These are phyloP conservation scores for Prinia subflava DNA, from an alignment of 2,113 vertebrate genomes.

Conservation along the genomic window DNA sequence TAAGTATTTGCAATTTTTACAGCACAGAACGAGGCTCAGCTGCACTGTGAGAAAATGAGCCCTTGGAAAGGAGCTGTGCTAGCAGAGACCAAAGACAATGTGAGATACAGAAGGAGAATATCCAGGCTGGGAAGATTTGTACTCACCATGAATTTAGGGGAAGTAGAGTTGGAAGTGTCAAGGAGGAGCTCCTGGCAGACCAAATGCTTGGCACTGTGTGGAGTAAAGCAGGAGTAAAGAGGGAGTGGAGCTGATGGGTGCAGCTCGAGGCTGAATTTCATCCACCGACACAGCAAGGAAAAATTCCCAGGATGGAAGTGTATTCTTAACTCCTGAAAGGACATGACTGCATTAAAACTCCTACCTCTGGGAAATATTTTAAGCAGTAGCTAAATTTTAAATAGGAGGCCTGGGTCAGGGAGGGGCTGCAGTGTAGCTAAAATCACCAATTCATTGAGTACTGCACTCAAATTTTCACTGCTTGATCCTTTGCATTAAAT, in stretches of 20 bases:
- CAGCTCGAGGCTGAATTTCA: neutral
- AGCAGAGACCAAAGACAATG: neutral
- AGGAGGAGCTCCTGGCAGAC: neutral
- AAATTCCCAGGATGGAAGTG: neutral
- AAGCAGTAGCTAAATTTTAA: conserved; percentile 7
- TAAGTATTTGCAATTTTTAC: neutral
- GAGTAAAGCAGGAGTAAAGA: neutral
- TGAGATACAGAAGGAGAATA: neutral
- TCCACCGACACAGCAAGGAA: neutral
- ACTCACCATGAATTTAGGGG: neutral
- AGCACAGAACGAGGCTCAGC: neutral
- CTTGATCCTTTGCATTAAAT: neutral
- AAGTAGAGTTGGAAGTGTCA: neutral
- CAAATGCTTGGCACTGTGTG: neutral
- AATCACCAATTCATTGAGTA: neutral
- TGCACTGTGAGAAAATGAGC: neutral
- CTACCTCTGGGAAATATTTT: neutral
- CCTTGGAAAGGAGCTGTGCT: neutral
- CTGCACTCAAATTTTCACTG: neutral
- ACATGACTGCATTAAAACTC: neutral
- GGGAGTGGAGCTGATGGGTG: neutral
- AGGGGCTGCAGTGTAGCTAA: neutral
- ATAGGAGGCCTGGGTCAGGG: neutral
- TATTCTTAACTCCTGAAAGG: neutral
- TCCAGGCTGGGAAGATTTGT: neutral